Evolutionary conservation across 53 echinoderm and acorn worm genomes (phyloP), one percentile per base, ranked within the genome.

Genomic region (Astropecten irregularis): DNA sequence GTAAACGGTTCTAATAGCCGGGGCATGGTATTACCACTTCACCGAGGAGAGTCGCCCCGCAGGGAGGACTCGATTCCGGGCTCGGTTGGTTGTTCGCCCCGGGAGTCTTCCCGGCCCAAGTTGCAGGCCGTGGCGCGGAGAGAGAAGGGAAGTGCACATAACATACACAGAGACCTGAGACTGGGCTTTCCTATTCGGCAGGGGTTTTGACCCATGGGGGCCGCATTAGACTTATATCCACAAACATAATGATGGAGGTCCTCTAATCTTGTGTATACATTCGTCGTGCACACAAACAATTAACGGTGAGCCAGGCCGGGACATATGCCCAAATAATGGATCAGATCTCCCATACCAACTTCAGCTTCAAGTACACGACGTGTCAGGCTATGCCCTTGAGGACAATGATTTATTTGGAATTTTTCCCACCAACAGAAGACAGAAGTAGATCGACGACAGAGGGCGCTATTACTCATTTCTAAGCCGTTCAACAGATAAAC

Each of bases 201-300:
- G 37, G 23, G 82, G 69, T 69, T 38, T 31, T 69, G 76, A 76
- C 38, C 76, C 58, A 26, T n/a, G n/a, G 40, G 39, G 76, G 76
- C 57, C 84, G 47, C 84, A 84, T 84, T 84, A 84, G 54, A 31
- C 79, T 84, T 67, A 87, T 68, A 87, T 87, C 87, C 87, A 87
- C 87, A 87, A 87, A 79, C 86, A 86, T 81, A 77, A 81, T 58
- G 69, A 66, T 71, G 87, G 86, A 86, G 87, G 87, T 87, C 81
- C 63, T 36, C 55, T 67, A 69, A 79, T 79, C 81, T 77, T 53
- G 39, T 81, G 57, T 81, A 81, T 81, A 79, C 68, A 87, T 68
- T 37, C 69, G 58, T 58, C 69, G 70, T 69, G 84, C 70, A 70
- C 42, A 84, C 84, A 69, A 84, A 84, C 84, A 84, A 84, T 84